A percentile compares a stretch with the other conserved stretches of the same genome.
Evolutionary conservation across 2,797 vertebrate species (phyloP).

Genomic region (Liasis olivaceus): DNA sequence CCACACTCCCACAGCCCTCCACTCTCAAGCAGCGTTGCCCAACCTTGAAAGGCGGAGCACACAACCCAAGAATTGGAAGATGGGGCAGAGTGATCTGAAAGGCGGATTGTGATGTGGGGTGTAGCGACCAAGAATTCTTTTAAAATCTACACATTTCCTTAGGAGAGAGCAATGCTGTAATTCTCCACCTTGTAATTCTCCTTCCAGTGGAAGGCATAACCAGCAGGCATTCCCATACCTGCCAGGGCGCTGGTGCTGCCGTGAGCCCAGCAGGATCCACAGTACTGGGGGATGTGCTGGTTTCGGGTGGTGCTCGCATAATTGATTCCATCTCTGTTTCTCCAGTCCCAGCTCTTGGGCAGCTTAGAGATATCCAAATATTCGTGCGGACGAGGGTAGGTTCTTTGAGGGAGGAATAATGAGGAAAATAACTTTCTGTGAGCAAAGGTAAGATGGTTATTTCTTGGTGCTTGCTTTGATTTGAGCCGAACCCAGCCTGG

Average conservation of each 20-base stretch:
- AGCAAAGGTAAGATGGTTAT: not conserved
- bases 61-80: no score
- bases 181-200: not conserved
- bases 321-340: conserved; percentile 85
- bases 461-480: not conserved
- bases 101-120: not conserved
- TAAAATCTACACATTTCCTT: not conserved
- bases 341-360: conserved; percentile 91
- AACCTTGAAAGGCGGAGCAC: not conserved
- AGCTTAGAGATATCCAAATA: conserved; percentile 76
- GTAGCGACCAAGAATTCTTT: not conserved
- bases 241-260: conserved; percentile 94
- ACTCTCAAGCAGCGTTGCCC: not conserved
- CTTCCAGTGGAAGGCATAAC: not conserved
- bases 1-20: no score
- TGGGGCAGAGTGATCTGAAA: not conserved
- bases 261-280: conserved; percentile 97
- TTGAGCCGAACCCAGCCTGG: not conserved
- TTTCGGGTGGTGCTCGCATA: conserved; percentile 91
- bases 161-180: not conserved
- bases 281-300: conserved; percentile 98
- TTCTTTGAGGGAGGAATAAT: conserved; percentile 59
- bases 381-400: conserved; percentile 83
- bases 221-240: conserved; percentile 70
- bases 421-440: rapidly evolving